Evolutionary conservation across 2,797 vertebrate species (phyloP).

Genomic region (Rhabdophis nuchalis): DNA sequence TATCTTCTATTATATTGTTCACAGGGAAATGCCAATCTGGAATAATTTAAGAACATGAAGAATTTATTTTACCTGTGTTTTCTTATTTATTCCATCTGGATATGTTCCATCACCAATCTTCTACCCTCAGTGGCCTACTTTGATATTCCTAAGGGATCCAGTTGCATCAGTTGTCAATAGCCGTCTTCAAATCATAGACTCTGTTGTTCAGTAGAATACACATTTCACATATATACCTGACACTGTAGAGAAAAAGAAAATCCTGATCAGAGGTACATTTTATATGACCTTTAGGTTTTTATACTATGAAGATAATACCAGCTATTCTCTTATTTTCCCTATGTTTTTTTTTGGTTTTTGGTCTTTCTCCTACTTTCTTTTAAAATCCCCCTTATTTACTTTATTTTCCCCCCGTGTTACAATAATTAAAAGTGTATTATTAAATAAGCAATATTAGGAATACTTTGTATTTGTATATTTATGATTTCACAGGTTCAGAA

Average conservation of each 20-base stretch:
- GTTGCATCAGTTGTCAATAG: not conserved
- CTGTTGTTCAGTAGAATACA: not conserved
- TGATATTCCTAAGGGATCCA: not conserved
- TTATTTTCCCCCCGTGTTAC: not conserved
- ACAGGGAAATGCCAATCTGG: not conserved
- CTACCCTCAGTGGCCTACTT: not conserved
- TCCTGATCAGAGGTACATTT: not conserved
- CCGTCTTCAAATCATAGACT: not conserved
- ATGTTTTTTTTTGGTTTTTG: not conserved
- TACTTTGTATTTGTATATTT: not conserved
- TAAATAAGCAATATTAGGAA: constrained; percentile 10
- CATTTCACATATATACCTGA: not conserved
- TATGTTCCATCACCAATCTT: constrained; percentile 24
- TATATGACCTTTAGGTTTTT: not conserved
- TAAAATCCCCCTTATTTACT: not conserved
- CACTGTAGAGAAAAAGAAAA: not conserved
- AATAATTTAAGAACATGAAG: constrained; percentile 35
- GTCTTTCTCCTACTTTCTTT: not conserved
- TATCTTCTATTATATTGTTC: constrained; percentile 32
- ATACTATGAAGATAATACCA: not conserved
- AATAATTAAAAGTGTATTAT: not conserved
- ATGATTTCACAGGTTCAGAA: rapidly evolving
- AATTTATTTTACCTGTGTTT: constrained; percentile 12
- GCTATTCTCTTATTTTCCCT: not conserved
- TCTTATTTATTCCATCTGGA: not conserved